Percentiles rank a stretch among this genome's conserved stretches.
phyloP scores from a whole-genome alignment of 2,797 vertebrate species.

The Synaphobranchus kaupii region DNA sequence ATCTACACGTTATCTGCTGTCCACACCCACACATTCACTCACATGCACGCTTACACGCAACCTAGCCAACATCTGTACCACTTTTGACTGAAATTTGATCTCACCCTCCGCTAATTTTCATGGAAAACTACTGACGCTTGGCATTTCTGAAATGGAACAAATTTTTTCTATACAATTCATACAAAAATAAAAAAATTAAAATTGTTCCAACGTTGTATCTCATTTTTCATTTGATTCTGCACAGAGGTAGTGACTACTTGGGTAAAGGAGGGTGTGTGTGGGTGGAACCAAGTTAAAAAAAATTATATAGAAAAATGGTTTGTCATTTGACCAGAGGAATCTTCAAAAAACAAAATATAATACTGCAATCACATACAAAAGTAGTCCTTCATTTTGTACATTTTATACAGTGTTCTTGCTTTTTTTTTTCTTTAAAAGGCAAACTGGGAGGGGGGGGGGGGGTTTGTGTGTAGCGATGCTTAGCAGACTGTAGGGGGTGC shows the following conservation, averaged over 20 bases:
- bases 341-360: conserved; percentile 90
- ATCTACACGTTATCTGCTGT: conserved; percentile 56
- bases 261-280: conserved; percentile 59
- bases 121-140: conserved; percentile 64
- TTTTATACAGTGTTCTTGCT: conserved; percentile 90
- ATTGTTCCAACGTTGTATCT: conserved; percentile 63
- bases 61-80: conserved; percentile 59
- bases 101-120: conserved; percentile 49
- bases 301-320: conserved; percentile 77
- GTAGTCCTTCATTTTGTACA: conserved; percentile 99
- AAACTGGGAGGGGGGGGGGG: conserved; percentile 62
- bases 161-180: conserved; percentile 71
- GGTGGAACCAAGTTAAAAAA: conserved; percentile 66
- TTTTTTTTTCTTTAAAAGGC: conserved; percentile 74
- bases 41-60: conserved; percentile 21
- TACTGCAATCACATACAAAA: conserved; percentile 99
- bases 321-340: conserved; percentile 65
- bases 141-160: conserved; percentile 73
- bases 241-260: conserved; percentile 82
- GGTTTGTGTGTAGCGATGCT: conserved; percentile 52
- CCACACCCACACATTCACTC: conserved; percentile 46
- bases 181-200: conserved; percentile 75
- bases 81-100: conserved; percentile 51
- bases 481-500: conserved; percentile 49
- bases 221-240: conserved; percentile 70